Conservation (phyloP, 2,113 vertebrate genomes). For the Neolamprologus falcicula region DNA sequence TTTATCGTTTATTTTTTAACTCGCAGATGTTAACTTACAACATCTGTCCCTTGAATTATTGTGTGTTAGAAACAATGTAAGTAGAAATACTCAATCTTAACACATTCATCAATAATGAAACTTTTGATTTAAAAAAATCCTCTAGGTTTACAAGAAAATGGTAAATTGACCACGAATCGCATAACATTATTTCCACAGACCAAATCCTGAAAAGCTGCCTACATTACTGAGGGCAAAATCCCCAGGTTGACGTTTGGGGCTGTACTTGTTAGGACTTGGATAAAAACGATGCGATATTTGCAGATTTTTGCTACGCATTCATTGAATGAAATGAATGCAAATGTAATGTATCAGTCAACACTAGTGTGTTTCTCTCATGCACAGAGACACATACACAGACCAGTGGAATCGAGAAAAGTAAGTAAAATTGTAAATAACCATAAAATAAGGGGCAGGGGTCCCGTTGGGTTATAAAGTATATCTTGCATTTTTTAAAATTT, state of each 20-base stretch:
- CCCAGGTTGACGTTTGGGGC: background rate
- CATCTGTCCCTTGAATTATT: background rate
- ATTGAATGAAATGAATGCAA: background rate
- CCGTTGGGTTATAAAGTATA: background rate
- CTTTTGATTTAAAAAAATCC: accelerated
- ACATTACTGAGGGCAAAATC: background rate
- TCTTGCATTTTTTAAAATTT: accelerated
- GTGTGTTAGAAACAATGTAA: background rate
- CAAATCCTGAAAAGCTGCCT: background rate
- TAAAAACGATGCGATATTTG: background rate
- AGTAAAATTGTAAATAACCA: background rate
- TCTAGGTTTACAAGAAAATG: background rate
- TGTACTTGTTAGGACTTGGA: background rate
- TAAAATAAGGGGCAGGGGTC: background rate
- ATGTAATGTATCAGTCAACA: background rate
- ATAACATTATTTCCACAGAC: background rate
- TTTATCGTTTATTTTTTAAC: background rate
- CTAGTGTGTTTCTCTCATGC: background rate
- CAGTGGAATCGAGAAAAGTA: background rate
- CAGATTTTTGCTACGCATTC: background rate
- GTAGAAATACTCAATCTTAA: background rate
- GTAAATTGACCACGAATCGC: background rate
- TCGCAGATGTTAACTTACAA: background rate
- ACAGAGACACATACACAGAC: background rate
- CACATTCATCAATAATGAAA: background rate